Evolutionary conservation across 1,140 invertebrate genomes (phyloP).

Genomic region (Hypothenemus hampei): DNA sequence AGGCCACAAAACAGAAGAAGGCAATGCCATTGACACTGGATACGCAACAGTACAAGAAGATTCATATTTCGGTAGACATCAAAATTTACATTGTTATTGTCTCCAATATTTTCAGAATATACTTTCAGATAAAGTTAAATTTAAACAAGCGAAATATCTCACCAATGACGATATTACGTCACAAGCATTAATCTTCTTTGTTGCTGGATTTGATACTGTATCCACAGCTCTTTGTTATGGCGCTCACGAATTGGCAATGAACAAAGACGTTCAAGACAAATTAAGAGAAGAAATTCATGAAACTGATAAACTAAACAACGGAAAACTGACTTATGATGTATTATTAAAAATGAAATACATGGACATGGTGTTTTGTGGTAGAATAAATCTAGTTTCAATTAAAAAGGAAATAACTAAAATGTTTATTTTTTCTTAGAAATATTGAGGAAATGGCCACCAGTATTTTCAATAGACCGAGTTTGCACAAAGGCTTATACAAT

Average conservation of each 20-base stretch:
- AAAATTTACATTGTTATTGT: too few relatives aligned
- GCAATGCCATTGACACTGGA: conserved; percentile 34
- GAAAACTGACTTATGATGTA: conserved; percentile 33
- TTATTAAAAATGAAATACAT: conserved; percentile 37
- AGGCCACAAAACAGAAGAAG: conserved; percentile 37
- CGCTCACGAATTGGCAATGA: conserved; percentile 48
- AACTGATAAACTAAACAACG: conserved; percentile 14
- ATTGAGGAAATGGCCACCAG: conserved; percentile 53
- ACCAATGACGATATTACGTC: conserved; percentile 40
- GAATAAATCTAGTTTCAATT: not conserved
- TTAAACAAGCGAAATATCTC: conserved; percentile 1
- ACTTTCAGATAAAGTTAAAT: not conserved
- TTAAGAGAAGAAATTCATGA: conserved; percentile 41
- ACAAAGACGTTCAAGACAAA: conserved; percentile 51
- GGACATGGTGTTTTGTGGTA: conserved; percentile 40
- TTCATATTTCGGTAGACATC: not conserved
- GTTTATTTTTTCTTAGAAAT: conserved; percentile 47
- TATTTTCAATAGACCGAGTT: conserved; percentile 46
- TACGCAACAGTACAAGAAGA: too few relatives aligned
- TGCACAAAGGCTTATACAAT: conserved; percentile 51
- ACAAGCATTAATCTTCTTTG: conserved; percentile 56
- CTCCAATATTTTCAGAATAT: conserved; percentile 6
- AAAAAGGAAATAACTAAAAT: conserved; percentile 19
- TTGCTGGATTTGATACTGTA: conserved; percentile 60
- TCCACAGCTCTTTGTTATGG: conserved; percentile 40